Conservation (phyloP, 2,113 vertebrate species). For the Abramis brama region DNA sequence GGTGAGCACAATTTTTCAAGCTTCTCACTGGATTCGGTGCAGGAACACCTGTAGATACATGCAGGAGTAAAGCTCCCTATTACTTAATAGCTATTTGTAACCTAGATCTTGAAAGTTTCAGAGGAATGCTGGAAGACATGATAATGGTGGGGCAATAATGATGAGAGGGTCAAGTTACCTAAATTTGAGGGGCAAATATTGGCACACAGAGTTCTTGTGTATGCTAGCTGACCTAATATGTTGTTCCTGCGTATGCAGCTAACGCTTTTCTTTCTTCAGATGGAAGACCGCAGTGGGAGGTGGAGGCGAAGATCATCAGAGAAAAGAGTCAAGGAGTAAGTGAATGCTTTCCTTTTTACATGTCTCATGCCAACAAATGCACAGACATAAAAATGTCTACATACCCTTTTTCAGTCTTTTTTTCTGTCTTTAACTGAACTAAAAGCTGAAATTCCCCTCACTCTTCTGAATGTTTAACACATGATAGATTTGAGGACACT, state of each 20-base stretch:
- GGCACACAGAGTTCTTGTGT: not conserved
- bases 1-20: not conserved
- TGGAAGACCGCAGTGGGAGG: slow-evolving; percentile 97
- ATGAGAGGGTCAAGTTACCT: not conserved
- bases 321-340: slow-evolving; percentile 97
- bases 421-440: not conserved
- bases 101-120: not conserved
- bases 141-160: not conserved
- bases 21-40: not conserved
- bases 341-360: slow-evolving; percentile 54
- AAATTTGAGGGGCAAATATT: not conserved
- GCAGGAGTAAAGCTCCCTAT: not conserved
- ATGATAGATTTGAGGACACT: not conserved
- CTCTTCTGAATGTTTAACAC: not conserved
- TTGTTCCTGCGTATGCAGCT: not conserved
- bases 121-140: not conserved
- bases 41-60: slow-evolving; percentile 26
- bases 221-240: not conserved
- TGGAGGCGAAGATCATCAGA: slow-evolving; percentile 93
- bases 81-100: slow-evolving; percentile 14
- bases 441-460: not conserved
- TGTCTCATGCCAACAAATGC: not conserved
- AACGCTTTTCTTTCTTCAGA: slow-evolving; percentile 73
- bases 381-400: not conserved
- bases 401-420: not conserved